These are phyloP conservation scores for Knipowitschia caucasica DNA, from an alignment of 2,797 vertebrate genomes.

Conservation along the genomic window DNA sequence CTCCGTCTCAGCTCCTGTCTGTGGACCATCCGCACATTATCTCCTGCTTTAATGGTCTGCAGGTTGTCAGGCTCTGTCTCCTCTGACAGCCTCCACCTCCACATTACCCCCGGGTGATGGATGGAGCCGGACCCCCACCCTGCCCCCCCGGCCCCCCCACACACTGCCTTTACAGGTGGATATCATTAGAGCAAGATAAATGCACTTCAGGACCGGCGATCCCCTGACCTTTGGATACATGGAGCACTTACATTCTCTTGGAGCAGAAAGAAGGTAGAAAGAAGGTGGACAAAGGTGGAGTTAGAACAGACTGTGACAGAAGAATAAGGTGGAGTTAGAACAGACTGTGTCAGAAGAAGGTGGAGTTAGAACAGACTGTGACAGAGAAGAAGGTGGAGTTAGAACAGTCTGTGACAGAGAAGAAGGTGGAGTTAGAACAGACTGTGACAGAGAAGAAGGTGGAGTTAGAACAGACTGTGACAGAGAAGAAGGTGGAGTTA, in stretches of 20 bases:
- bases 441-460: too few relatives aligned
- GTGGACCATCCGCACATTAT: constrained; percentile 59
- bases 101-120: too few relatives aligned
- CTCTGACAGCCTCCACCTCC: constrained; percentile 46
- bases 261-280: too few relatives aligned
- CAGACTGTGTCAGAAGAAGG: too few relatives aligned
- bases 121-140: too few relatives aligned
- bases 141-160: constrained; percentile 31
- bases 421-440: too few relatives aligned
- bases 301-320: background rate
- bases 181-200: constrained; percentile 64
- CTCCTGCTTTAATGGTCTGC: constrained; percentile 71
- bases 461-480: too few relatives aligned
- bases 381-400: too few relatives aligned
- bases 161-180: constrained; percentile 66
- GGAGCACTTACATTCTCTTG: constrained; percentile 24
- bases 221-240: constrained; percentile 35
- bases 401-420: too few relatives aligned
- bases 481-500: background rate
- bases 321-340: too few relatives aligned
- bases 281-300: too few relatives aligned
- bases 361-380: background rate
- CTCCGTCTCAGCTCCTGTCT: constrained; percentile 26
- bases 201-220: constrained; percentile 30
- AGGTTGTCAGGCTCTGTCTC: constrained; percentile 70